Evolutionary conservation across 2,888 invertebrate genomes (phyloP).

Genomic region (Girardia tigrina): DNA sequence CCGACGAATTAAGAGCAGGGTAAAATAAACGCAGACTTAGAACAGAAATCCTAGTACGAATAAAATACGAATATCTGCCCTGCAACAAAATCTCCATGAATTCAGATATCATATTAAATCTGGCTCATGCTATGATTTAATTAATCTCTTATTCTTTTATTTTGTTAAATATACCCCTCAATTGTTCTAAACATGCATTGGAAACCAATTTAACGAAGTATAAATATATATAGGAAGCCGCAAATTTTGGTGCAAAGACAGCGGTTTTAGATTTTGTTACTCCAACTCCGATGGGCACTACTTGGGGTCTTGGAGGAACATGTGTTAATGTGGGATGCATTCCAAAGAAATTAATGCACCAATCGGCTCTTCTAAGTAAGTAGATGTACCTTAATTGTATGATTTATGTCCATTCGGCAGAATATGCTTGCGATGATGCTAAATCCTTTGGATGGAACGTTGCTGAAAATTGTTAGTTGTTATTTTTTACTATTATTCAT

Average conservation of each 20-base stretch:
- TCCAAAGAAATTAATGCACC: constrained; percentile 93
- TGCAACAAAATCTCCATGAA: too few species aligned
- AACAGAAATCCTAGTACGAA: too few species aligned
- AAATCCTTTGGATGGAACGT: constrained; percentile 50
- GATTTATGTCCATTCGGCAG: constrained; percentile 39
- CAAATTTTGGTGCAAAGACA: constrained; percentile 52
- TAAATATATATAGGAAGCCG: constrained; percentile 56
- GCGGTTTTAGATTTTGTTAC: constrained; percentile 56
- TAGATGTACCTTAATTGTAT: background rate
- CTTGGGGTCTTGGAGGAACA: constrained; percentile 86
- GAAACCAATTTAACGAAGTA: too few species aligned
- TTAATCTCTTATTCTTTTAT: too few species aligned
- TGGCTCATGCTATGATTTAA: too few species aligned
- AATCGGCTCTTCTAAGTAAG: constrained; percentile 74
- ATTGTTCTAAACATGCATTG: too few species aligned
- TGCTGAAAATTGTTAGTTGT: constrained; percentile 37
- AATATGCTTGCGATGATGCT: constrained; percentile 57
- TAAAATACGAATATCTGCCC: too few species aligned
- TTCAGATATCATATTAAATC: too few species aligned
- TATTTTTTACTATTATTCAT: background rate
- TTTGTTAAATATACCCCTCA: too few species aligned
- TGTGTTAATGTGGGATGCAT: constrained; percentile 96
- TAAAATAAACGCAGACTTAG: too few species aligned
- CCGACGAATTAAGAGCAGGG: too few species aligned
- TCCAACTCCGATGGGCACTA: constrained; percentile 59